phyloP scores from a whole-genome alignment of 2,888 invertebrate species.

The Clusia tigrina region DNA sequence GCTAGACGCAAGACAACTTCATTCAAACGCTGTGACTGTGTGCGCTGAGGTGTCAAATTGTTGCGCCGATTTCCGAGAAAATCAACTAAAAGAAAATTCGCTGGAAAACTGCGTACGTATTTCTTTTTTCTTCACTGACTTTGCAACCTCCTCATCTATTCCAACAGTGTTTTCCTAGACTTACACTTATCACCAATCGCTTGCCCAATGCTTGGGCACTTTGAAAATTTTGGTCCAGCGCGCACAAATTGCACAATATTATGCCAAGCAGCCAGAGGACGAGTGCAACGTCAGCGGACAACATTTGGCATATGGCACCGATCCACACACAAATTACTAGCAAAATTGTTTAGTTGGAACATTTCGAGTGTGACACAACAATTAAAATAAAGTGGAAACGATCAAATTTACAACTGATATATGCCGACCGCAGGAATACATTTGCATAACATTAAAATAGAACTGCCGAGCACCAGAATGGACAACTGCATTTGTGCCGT shows the following conservation, averaged over 20 bases:
- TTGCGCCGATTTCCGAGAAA: slow-evolving; percentile 31
- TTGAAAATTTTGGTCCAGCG: slow-evolving; percentile 1
- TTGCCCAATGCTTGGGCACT: not conserved
- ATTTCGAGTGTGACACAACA: slow-evolving; percentile 53
- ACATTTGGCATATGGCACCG: slow-evolving; percentile 17
- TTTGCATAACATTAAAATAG: slow-evolving; percentile 56
- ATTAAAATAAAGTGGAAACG: slow-evolving; percentile 62
- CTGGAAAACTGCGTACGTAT: slow-evolving; percentile 32
- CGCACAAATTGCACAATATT: not conserved
- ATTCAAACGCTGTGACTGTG: not conserved
- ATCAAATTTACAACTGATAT: slow-evolving; percentile 47
- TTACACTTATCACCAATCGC: slow-evolving; percentile 20
- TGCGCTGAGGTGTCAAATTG: slow-evolving; percentile 6
- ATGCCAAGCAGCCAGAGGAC: not conserved
- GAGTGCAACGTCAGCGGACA: too few relatives aligned
- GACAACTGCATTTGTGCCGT: slow-evolving; percentile 5
- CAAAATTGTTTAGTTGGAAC: slow-evolving; percentile 19
- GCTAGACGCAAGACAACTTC: slow-evolving; percentile 11
- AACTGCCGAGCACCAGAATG: slow-evolving; percentile 40
- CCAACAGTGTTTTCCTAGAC: slow-evolving; percentile 17
- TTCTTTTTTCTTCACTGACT: not conserved
- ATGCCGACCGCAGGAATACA: slow-evolving; percentile 29
- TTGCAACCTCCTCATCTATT: not conserved
- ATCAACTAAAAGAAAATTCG: slow-evolving; percentile 37
- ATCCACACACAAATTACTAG: not conserved